Base-by-base conservation (phyloP, 1,140 invertebrate genomes). In the Bemisia tabaci region DNA sequence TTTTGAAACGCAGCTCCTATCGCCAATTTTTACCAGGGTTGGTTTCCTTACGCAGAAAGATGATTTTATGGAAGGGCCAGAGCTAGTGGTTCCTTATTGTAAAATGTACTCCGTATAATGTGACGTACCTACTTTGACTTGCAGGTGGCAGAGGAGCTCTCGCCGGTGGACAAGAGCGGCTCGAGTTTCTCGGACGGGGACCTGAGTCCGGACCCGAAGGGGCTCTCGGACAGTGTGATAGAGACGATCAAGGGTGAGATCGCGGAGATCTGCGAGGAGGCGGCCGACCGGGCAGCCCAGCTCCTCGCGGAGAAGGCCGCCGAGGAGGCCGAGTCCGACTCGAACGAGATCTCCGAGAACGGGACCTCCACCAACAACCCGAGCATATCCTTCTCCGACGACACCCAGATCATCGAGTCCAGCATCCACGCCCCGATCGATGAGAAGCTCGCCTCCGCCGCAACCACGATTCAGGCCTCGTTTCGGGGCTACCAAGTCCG, bases 391-490 rank as follows among this genome's bases (percentile, higher is more conserved):
- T 17, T 48, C 5, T 48, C 33, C 5, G 33, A 48, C 5, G 33
- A 48, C 17, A 48, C 33, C 33, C 33, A 48, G 17, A 48, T 48
- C 17, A 9, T 48, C 5, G 33, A 48, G 17, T 48, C 33, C 17
- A 48, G 17, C 17, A 48, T 9, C 33, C 5, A 5, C 17, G 33
- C 5, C 33, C 5, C 33, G 5, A 17, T 9, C 33, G 33, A 48
- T 48, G 33, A 5, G 5, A 17, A 5, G 5, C 33, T 48, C 5
- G 17, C 33, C 5, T 48, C 33, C 9, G 87, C 87, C 26, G 87
- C 87, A 21, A 84, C 83, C 2, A 88, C 84, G 72, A 89, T 90
- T 64, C 88, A 90, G 75, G 85, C 87, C 27, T 81, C 83, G 65
- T 89, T 85, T 74, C 80, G 86, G 63, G 87, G 87, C 1, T 88